Evolutionary conservation across 2,888 invertebrate species (phyloP).

Genomic region (Glyphotaelius pellucidus): DNA sequence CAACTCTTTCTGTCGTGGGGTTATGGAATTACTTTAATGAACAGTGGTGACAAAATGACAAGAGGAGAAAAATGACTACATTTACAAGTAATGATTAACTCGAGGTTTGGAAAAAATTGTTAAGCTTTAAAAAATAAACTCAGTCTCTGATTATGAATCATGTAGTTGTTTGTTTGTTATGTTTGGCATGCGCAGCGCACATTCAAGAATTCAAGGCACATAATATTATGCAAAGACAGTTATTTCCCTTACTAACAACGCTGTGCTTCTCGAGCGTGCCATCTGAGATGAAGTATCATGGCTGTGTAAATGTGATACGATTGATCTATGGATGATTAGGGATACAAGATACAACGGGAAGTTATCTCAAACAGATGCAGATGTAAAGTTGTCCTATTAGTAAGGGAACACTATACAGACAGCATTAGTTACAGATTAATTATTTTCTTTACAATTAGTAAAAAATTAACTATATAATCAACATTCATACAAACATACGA

Average conservation of each 20-base stretch:
- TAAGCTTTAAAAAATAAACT: constrained; percentile 33
- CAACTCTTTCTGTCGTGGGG: background rate
- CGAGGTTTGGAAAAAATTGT: background rate
- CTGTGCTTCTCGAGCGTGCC: background rate
- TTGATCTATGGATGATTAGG: constrained; percentile 2
- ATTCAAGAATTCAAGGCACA: constrained; percentile 59
- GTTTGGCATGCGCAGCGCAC: constrained; percentile 53
- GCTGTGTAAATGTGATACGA: background rate
- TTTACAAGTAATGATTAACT: background rate
- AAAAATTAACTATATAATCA: constrained; percentile 12
- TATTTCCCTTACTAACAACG: constrained; percentile 27
- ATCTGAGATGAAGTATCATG: background rate
- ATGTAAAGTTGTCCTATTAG: background rate
- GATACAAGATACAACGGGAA: background rate
- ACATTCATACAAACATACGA: constrained; percentile 40
- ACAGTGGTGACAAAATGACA: background rate
- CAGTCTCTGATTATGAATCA: constrained; percentile 46
- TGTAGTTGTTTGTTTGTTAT: constrained; percentile 35
- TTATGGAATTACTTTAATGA: background rate
- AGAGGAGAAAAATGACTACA: background rate
- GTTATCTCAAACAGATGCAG: background rate
- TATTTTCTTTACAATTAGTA: constrained; percentile 21
- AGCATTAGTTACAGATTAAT: constrained; percentile 8
- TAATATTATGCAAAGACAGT: constrained; percentile 43
- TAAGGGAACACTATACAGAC: constrained; percentile 33